phyloP scores from a whole-genome alignment of 2,888 invertebrate species.

The Reticulitermes lucifugus region DNA sequence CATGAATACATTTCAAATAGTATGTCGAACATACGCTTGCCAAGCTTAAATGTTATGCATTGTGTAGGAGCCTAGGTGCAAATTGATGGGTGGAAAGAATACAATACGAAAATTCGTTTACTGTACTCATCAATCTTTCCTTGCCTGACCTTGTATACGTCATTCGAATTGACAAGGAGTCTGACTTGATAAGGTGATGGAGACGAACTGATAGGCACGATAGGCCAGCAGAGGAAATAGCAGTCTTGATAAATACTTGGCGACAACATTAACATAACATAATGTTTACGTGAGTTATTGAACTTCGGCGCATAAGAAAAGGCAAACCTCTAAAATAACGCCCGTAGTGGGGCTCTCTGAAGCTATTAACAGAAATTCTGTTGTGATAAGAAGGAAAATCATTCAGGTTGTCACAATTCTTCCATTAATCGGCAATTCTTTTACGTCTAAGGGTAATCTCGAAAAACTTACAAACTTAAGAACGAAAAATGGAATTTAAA shows the following conservation, averaged over 20 bases:
- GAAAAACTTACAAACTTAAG: too few species aligned
- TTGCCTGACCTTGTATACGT: constrained; percentile 22
- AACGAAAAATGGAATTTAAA: too few species aligned
- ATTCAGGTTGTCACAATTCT: too few species aligned
- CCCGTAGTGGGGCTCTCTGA: too few species aligned
- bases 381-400: too few species aligned
- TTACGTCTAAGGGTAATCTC: too few species aligned
- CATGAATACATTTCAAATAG: neutral
- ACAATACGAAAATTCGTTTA: constrained; percentile 38
- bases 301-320: too few species aligned
- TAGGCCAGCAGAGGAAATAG: neutral
- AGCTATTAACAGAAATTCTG: too few species aligned
- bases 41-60: neutral
- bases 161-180: neutral
- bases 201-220: neutral
- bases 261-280: neutral
- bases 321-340: too few species aligned
- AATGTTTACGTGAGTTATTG: too few species aligned
- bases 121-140: constrained; percentile 22
- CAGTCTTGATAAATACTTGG: constrained; percentile 24
- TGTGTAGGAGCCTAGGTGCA: constrained; percentile 19
- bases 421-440: too few species aligned
- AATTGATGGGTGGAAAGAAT: constrained; percentile 25
- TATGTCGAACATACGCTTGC: neutral
- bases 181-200: neutral